Evolutionary conservation across 2,888 invertebrate genomes (phyloP), one percentile per base, ranked within the genome.

Genomic region (Drosophila fulvimacula): DNA sequence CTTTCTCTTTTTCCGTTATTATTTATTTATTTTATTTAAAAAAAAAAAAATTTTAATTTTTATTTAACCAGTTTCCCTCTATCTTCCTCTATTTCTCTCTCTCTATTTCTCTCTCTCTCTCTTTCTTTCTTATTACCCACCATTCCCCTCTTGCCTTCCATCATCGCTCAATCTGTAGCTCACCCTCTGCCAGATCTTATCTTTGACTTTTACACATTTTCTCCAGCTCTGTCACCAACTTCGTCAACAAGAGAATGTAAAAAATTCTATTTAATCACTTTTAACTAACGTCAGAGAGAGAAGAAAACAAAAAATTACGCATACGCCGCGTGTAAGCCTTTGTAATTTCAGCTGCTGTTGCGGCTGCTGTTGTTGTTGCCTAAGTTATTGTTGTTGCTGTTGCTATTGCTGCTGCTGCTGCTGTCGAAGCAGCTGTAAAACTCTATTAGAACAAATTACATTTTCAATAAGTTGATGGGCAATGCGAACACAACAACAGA

Each of bases 381-480:
- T n/a, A n/a, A n/a, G 0, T 1, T 51, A 53, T 59, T 73, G 17
- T 27, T 44, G 59, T 39, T 75, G 59, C 7, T 48, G 53, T 6
- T 39, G 36, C 3, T 9, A 32, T 0, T 48, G 49, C 11, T 13
- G 48, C 44, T 74, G 62, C 24, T 48, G 55, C 53, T 17, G 38
- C 30, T 44, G 59, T 51, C 42, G 56, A 59, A 77, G 44, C 78
- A 62, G 71, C 69, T 66, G 67, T 68, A 66, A 76, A 76, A 69
- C 82, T 84, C 76, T 82, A 82, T 82, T 84, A 76, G 79, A 82
- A 67, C 81, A 82, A 82, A 82, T 82, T 82, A 80, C 82, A 82
- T 84, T 82, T 82, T 82, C 82, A 82, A 84, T 80, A 80, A 78
- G 79, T 77, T 75, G 75, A 51, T 66, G 62, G 78, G 69, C 76